Evolutionary conservation across 2,888 invertebrate genomes (phyloP).

Genomic region (Ormyrus thymus): DNA sequence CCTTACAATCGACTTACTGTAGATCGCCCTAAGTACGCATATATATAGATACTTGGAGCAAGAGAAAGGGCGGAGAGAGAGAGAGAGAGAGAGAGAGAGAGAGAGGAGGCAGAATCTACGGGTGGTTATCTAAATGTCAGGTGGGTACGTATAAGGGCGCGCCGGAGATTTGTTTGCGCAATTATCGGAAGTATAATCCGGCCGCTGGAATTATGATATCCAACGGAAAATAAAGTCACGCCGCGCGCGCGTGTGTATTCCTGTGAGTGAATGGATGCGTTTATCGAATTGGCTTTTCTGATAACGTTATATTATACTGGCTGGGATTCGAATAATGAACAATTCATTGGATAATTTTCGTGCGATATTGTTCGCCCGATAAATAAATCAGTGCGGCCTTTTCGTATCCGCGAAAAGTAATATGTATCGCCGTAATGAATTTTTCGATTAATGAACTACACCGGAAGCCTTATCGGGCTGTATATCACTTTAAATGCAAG

Average conservation of each 20-base stretch:
- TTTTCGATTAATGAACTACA: slow-evolving; percentile 7
- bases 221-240: slow-evolving; percentile 35
- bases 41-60: neutral
- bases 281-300: slow-evolving; percentile 51
- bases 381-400: slow-evolving; percentile 18
- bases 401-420: neutral
- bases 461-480: too few species aligned
- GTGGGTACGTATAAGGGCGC: neutral
- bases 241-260: neutral
- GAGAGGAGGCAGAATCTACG: neutral
- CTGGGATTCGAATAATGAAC: slow-evolving; percentile 38
- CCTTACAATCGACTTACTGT: too few species aligned
- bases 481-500: neutral
- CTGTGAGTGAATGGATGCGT: neutral
- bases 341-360: slow-evolving; percentile 39
- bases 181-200: slow-evolving; percentile 51
- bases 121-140: slow-evolving; percentile 26
- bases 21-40: too few species aligned
- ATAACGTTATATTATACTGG: slow-evolving; percentile 37
- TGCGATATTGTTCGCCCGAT: slow-evolving; percentile 31
- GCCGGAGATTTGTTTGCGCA: slow-evolving; percentile 50
- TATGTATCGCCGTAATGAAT: slow-evolving; percentile 12
- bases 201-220: slow-evolving; percentile 37
- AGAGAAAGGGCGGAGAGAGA: neutral
- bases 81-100: neutral